Evolutionary conservation across 1,140 invertebrate genomes (phyloP).

Genomic region (Agraylea sexmaculata): DNA sequence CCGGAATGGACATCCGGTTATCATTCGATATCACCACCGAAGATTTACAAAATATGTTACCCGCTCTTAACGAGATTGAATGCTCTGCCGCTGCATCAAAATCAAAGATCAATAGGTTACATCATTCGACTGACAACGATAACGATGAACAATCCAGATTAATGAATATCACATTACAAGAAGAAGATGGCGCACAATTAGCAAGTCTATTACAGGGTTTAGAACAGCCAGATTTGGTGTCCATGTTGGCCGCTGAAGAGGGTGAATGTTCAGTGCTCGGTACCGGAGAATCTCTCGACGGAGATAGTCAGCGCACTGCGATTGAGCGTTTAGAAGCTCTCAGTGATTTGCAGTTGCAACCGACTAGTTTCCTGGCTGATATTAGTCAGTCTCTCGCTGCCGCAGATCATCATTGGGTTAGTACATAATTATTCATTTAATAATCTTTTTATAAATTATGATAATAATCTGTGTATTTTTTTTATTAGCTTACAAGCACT

Average conservation of each 20-base stretch:
- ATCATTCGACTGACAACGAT: too few relatives aligned
- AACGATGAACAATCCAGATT: too few relatives aligned
- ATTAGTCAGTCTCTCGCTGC: constrained; percentile 36
- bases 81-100: too few relatives aligned
- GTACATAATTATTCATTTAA: constrained; percentile 10
- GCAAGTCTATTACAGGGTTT: too few relatives aligned
- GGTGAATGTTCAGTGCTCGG: not conserved
- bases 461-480: constrained; percentile 7
- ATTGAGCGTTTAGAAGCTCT: constrained; percentile 38
- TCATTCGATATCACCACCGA: too few relatives aligned
- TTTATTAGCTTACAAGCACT: constrained; percentile 18
- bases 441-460: constrained; percentile 10
- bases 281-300: not conserved
- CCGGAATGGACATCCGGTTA: too few relatives aligned
- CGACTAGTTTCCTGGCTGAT: constrained; percentile 33
- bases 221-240: constrained; percentile 21
- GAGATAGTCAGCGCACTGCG: constrained; percentile 22
- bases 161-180: too few relatives aligned
- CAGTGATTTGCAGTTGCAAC: constrained; percentile 30
- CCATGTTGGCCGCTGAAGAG: constrained; percentile 17
- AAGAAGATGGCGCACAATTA: too few relatives aligned
- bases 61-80: too few relatives aligned
- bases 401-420: constrained; percentile 30
- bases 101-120: too few relatives aligned
- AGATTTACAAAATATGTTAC: too few relatives aligned